Conservation (phyloP, 2,113 vertebrate genomes). For the Galbula dea region DNA sequence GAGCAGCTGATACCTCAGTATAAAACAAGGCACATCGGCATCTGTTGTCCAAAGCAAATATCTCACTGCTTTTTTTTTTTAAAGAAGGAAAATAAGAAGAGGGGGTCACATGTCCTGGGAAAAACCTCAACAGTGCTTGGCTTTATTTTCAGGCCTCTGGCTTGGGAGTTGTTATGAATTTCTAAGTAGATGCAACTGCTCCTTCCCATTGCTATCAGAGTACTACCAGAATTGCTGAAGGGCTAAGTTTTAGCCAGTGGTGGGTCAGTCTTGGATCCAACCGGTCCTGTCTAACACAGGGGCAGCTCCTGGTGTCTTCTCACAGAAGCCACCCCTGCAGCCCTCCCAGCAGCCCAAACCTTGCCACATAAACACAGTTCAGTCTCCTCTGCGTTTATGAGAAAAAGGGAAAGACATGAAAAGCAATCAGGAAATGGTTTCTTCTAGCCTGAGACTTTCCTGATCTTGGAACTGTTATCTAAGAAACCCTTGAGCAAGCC, state of each 20-base stretch:
- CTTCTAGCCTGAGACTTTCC: neutral
- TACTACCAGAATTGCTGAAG: neutral
- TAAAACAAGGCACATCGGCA: constrained; percentile 7
- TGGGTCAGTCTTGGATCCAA: accelerated
- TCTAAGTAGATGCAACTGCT: neutral
- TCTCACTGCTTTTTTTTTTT: neutral
- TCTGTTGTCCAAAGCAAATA: neutral
- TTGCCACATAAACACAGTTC: neutral
- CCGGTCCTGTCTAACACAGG: neutral
- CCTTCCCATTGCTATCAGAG: neutral
- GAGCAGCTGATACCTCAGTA: constrained; percentile 15
- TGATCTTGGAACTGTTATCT: neutral
- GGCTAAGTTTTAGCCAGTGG: neutral
- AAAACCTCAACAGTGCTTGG: neutral
- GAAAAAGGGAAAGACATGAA: neutral
- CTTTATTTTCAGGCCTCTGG: neutral
- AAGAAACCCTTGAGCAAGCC: neutral
- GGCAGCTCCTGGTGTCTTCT: too few species aligned
- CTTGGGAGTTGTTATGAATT: neutral
- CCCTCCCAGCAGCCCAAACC: neutral
- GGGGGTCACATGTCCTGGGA: neutral
- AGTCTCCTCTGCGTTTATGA: neutral
- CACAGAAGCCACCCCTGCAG: neutral
- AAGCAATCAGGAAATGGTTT: accelerated
- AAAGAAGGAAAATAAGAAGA: neutral